Conservation (phyloP, 2,113 vertebrate species). For the Tricholaema leucomelas region DNA sequence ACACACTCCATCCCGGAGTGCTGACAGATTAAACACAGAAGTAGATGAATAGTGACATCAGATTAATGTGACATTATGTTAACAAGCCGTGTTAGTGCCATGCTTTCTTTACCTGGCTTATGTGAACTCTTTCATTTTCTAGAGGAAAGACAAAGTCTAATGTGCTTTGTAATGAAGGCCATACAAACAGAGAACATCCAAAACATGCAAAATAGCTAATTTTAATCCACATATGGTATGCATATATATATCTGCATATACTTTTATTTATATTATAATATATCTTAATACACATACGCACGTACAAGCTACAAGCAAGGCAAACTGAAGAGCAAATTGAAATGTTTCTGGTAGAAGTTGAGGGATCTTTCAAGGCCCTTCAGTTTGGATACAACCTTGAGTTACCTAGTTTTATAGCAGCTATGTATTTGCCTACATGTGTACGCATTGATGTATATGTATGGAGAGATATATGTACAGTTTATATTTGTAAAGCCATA, state of each 20-base stretch:
- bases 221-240: neutral
- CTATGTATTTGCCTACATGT: neutral
- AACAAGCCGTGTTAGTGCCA: neutral
- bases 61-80: neutral
- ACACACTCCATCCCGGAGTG: neutral
- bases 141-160: neutral
- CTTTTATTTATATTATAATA: no score
- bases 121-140: neutral
- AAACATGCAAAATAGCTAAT: neutral
- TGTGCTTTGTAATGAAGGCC: neutral
- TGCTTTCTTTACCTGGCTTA: neutral
- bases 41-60: neutral
- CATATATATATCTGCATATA: no score
- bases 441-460: neutral
- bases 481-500: neutral
- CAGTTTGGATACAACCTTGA: neutral
- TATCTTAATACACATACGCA: no score
- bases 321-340: neutral
- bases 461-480: neutral
- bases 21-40: neutral
- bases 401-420: neutral
- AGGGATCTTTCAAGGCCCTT: neutral
- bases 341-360: neutral
- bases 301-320: neutral
- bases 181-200: neutral